Evolutionary conservation across 1,140 invertebrate species (phyloP).

Genomic region (Orchestia grillus): DNA sequence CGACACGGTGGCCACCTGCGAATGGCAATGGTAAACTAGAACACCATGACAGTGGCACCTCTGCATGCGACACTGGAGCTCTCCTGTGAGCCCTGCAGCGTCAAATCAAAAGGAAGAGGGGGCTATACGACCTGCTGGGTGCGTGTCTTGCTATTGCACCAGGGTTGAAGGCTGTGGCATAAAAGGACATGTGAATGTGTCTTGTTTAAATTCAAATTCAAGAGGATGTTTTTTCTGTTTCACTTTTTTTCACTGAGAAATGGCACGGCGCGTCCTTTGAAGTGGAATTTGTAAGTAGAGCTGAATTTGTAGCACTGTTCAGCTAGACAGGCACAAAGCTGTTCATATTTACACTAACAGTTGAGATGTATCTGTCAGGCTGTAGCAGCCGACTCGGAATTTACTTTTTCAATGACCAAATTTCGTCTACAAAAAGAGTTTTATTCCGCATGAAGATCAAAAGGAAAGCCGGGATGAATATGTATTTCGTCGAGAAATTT

Average conservation of each 20-base stretch:
- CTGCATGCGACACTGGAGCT: not conserved
- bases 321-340: too few species aligned
- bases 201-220: not conserved
- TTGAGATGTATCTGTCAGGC: too few species aligned
- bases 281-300: too few species aligned
- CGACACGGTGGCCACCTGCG: not conserved
- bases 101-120: not conserved
- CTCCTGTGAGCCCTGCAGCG: not conserved
- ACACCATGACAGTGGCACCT: not conserved
- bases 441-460: too few species aligned
- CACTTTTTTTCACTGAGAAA: not conserved
- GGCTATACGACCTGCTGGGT: not conserved
- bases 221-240: not conserved
- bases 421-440: too few species aligned
- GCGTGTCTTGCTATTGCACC: not conserved
- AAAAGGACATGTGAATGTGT: not conserved
- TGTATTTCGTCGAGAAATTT: too few species aligned
- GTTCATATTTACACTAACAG: too few species aligned
- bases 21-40: not conserved
- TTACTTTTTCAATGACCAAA: too few species aligned
- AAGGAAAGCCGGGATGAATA: too few species aligned
- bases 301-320: too few species aligned
- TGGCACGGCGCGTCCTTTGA: too few species aligned
- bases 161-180: not conserved
- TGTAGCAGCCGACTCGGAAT: too few species aligned